phyloP scores from a whole-genome alignment of 2,888 invertebrate genomes.

The Drosophila nigricruria region DNA sequence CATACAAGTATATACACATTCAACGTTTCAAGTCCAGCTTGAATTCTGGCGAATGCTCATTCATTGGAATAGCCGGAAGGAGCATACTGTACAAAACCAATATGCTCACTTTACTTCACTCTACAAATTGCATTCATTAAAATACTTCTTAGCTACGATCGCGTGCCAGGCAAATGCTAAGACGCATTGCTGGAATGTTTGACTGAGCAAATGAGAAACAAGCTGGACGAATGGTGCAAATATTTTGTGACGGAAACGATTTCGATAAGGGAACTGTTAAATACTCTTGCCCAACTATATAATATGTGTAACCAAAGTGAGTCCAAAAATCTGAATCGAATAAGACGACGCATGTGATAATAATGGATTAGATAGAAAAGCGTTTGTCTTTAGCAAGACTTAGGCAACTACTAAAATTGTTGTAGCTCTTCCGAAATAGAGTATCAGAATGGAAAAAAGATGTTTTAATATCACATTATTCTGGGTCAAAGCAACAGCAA shows the following conservation, averaged over 20 bases:
- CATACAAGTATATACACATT: no score
- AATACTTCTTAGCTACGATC: slow-evolving; percentile 29
- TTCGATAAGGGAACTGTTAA: background rate
- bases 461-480: background rate
- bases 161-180: slow-evolving; percentile 37
- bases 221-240: background rate
- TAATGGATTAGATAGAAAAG: background rate
- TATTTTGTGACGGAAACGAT: background rate
- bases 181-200: slow-evolving; percentile 26
- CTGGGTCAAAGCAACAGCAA: slow-evolving; percentile 11
- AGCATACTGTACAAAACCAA: background rate
- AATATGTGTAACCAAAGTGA: no score
- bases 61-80: background rate
- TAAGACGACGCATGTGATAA: background rate
- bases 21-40: no score
- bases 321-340: background rate
- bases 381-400: background rate
- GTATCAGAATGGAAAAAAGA: background rate
- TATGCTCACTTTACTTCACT: background rate
- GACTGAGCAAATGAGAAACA: slow-evolving; percentile 31
- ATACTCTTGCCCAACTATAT: background rate
- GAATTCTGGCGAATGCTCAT: background rate
- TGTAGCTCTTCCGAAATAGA: background rate
- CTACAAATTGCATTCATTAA: slow-evolving; percentile 44
- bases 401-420: background rate